Percentiles rank a stretch among this genome's conserved stretches.
These are phyloP conservation scores for Aphidoletes aphidimyza DNA, from an alignment of 2,888 invertebrate species.

Conservation along the genomic window DNA sequence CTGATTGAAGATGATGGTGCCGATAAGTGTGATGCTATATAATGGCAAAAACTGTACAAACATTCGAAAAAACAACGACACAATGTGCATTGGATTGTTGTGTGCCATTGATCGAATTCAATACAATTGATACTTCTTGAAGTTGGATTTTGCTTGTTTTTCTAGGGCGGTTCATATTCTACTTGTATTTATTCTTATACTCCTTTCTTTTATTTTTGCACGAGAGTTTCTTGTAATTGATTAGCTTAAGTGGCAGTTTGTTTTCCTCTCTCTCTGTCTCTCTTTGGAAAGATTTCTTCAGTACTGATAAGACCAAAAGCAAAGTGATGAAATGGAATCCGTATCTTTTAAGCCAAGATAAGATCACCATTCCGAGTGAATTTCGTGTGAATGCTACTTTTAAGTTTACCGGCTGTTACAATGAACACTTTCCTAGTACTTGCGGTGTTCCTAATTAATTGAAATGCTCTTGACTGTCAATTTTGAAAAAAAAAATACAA, in stretches of 20 bases:
- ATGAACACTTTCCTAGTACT: neutral
- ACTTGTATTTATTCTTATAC: neutral
- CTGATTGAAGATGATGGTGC: slow-evolving; percentile 46
- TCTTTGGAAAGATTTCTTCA: neutral
- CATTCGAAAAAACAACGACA: slow-evolving; percentile 20
- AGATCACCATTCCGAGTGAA: neutral
- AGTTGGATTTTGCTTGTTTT: slow-evolving; percentile 45
- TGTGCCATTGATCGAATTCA: slow-evolving; percentile 48
- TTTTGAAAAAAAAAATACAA: neutral
- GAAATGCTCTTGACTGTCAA: neutral
- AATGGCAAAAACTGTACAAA: neutral
- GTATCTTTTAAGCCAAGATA: neutral
- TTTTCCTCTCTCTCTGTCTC: too few species aligned
- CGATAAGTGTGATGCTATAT: slow-evolving; percentile 21
- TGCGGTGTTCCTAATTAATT: slow-evolving; percentile 47
- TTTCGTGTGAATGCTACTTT: slow-evolving; percentile 28
- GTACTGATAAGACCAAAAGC: slow-evolving; percentile 2
- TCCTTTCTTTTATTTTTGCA: neutral
- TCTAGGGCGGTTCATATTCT: neutral
- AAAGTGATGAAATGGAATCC: slow-evolving; percentile 52
- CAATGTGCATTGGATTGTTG: neutral
- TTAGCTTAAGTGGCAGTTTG: slow-evolving; percentile 47
- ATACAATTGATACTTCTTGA: slow-evolving; percentile 16
- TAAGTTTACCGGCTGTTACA: neutral
- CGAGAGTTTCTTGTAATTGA: slow-evolving; percentile 7